phyloP scores from a whole-genome alignment of 2,888 invertebrate species.

The Epinotia ramella region DNA sequence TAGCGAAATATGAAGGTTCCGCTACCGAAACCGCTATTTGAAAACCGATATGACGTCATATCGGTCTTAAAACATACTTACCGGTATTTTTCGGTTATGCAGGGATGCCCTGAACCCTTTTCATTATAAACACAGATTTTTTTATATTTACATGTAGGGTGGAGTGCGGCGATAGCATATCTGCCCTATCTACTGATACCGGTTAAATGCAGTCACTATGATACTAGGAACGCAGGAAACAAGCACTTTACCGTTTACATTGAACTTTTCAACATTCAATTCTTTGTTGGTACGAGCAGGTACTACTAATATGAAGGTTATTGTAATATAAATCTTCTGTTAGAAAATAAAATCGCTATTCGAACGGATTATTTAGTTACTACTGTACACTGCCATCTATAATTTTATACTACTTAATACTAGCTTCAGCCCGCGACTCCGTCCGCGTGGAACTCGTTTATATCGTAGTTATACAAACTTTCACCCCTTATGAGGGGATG shows the following conservation, averaged over 20 bases:
- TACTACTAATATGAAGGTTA: not conserved
- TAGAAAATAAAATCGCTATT: not conserved
- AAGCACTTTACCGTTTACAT: slow-evolving; percentile 35
- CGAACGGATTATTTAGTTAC: not conserved
- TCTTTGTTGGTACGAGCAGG: not conserved
- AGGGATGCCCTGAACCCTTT: too few relatives aligned
- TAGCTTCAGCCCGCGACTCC: too few relatives aligned
- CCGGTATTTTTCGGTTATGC: too few relatives aligned
- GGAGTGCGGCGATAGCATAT: slow-evolving; percentile 23
- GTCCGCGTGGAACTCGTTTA: too few relatives aligned
- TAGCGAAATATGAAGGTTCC: too few relatives aligned
- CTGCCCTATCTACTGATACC: slow-evolving; percentile 35
- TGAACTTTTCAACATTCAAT: not conserved
- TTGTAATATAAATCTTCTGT: not conserved
- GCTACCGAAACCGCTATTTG: too few relatives aligned
- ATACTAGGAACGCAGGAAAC: slow-evolving; percentile 53
- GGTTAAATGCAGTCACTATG: slow-evolving; percentile 52
- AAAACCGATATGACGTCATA: too few relatives aligned
- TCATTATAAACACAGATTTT: too few relatives aligned
- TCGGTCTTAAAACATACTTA: too few relatives aligned
- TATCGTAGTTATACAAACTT: too few relatives aligned
- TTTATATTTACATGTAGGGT: not conserved
- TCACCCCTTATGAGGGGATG: too few relatives aligned
- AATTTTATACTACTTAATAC: too few relatives aligned
- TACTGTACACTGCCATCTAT: not conserved